Base-by-base conservation (phyloP, 2,797 vertebrate species). In the Scyliorhinus canicula region DNA sequence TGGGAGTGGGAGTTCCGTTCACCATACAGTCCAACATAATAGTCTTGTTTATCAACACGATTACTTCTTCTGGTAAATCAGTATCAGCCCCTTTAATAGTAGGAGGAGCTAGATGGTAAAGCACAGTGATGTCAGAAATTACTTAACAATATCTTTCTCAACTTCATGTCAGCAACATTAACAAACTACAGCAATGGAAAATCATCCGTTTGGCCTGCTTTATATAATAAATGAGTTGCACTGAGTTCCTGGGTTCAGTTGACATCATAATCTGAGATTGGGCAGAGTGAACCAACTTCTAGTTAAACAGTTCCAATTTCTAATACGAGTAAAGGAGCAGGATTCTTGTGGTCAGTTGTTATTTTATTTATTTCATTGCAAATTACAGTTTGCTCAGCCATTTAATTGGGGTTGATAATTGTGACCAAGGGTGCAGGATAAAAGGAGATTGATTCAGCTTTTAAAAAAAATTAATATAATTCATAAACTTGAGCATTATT, bases 51-150 rank as follows among this genome's bases (percentile, higher is more conserved):
- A 98, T 97, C 65, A 98, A 96, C 84, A 98, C 98, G 0, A 97
- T 99, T 95, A 99, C 96, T 95, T 99, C 98, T 95, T 98, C 97
- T 0, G 98, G 98, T 52, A 97, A 79, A 84, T 99, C 98, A 0
- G 96, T 90, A 0, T 96, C 96, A 1, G 96, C 95, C 95, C 97
- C 98, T 5, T 97, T 97, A 96, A 99, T 98, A 67, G 97, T 97
- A 0, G 99, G 99, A 0, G 99, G 99, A 95, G 90, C 95, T 95
- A 60, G 63, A 19, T 28, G 88, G 90, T 44, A 77, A 93, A 79
- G 65, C 5, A 69, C 50, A 93, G 35, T 47, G 24, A 4, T 40
- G 52, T 31, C 14, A 91, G 65, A 12, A 69, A 95, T 65, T 57
- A 28, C 47, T 50, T 12, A 93, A 5, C 31, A 35, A 93, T 52